A percentile compares a stretch with the other conserved stretches of the same genome.
Conservation (phyloP, 37 sponge, comb jelly and placozoan species). For the Theonella swinhoei region DNA sequence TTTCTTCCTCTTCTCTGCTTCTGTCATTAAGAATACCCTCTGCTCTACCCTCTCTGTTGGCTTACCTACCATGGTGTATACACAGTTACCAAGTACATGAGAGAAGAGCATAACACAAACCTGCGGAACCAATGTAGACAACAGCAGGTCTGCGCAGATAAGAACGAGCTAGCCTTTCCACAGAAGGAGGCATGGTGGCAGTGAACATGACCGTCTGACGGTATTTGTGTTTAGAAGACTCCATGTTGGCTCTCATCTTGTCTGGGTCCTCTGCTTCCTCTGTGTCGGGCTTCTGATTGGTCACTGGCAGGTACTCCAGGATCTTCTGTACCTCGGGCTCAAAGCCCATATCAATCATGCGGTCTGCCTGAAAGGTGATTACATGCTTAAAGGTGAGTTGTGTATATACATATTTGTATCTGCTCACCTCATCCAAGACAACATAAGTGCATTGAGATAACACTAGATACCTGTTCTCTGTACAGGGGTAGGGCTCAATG, state of each 20-base stretch:
- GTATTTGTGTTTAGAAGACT: conserved; percentile 85
- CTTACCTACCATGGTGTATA: conserved; percentile 65
- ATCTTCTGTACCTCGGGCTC: conserved; percentile 99
- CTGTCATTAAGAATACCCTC: conserved; percentile 82
- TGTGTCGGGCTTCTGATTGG: conserved; percentile 83
- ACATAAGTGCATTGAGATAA: conserved; percentile 93
- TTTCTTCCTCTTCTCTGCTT: conserved; percentile 86
- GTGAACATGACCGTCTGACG: conserved; percentile 99
- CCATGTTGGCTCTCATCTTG: conserved; percentile 75
- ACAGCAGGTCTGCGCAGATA: conserved; percentile 95
- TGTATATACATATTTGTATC: not conserved
- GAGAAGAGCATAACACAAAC: conserved; percentile 44
- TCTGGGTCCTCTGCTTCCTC: conserved; percentile 95
- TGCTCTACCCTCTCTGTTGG: conserved; percentile 92
- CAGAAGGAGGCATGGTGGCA: conserved; percentile 98
- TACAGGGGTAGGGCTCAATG: not conserved
- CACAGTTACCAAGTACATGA: not conserved
- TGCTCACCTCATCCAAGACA: conserved; percentile 94
- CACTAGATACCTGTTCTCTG: conserved; percentile 92
- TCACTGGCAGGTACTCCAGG: conserved; percentile 88
- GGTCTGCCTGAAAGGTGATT: conserved; percentile 72
- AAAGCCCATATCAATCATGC: conserved; percentile 99
- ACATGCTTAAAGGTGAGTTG: not conserved
- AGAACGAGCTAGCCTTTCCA: conserved; percentile 90
- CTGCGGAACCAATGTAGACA: conserved; percentile 94